Evolutionary conservation across 2,797 vertebrate species (phyloP).

Genomic region (Sebastes taczanowskii): DNA sequence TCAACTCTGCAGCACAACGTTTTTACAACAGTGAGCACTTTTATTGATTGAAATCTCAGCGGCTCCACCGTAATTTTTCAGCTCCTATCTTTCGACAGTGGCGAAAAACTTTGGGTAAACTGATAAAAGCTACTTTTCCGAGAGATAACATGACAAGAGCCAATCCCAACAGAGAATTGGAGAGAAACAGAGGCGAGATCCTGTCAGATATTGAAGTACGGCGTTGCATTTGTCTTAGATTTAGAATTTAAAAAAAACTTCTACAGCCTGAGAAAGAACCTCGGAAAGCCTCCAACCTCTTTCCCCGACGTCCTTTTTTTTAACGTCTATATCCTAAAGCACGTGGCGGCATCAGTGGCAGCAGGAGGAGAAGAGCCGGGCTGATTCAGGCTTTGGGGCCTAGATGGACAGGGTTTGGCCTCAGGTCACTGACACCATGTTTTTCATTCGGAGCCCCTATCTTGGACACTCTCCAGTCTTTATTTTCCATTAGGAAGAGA

Average conservation of each 20-base stretch:
- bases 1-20: constrained; percentile 15
- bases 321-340: constrained; percentile 16
- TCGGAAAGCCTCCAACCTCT: not conserved
- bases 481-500: constrained; percentile 74
- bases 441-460: constrained; percentile 68
- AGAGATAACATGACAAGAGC: constrained; percentile 10
- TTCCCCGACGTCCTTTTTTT: not conserved
- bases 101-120: constrained; percentile 15
- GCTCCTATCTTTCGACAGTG: not conserved
- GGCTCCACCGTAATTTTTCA: constrained; percentile 32
- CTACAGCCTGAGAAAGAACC: not conserved
- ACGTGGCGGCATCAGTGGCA: not conserved
- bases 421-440: constrained; percentile 61
- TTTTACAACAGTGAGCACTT: constrained; percentile 36
- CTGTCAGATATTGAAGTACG: not conserved
- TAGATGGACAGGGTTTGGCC: constrained; percentile 54
- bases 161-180: not conserved
- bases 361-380: not conserved
- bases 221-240: not conserved
- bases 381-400: constrained; percentile 12
- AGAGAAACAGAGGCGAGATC: not conserved
- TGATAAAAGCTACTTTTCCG: constrained; percentile 24
- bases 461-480: constrained; percentile 59
- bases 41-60: constrained; percentile 54
- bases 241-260: not conserved